Percentiles rank a stretch among this genome's conserved stretches.
Conservation (phyloP, 2,113 vertebrate genomes). For the Pontoporia blainvillei region DNA sequence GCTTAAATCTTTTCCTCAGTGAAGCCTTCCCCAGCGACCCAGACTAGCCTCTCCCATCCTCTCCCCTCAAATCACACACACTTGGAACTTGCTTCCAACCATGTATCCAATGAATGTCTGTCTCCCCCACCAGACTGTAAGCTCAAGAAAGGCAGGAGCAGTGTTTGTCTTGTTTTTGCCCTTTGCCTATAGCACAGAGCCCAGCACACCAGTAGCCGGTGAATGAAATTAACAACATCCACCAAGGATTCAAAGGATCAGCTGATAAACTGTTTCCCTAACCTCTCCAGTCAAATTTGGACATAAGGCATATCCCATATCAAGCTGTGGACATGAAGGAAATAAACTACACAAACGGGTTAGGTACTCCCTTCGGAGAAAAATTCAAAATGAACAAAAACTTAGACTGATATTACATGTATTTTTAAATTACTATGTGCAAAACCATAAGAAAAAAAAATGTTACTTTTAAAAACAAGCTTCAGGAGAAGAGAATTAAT, state of each 20-base stretch:
- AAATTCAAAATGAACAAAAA: not conserved
- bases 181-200: not conserved
- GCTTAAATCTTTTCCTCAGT: not conserved
- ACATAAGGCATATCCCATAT: not conserved
- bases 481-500: not conserved
- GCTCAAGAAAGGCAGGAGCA: not conserved
- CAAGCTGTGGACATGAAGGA: not conserved
- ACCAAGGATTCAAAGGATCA: not conserved
- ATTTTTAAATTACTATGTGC: slow-evolving; percentile 6
- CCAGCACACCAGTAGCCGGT: not conserved
- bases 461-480: slow-evolving; percentile 11
- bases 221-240: not conserved
- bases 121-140: not conserved
- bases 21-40: not conserved
- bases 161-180: not conserved
- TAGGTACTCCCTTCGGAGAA: not conserved
- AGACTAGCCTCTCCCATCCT: not conserved
- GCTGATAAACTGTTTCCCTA: not conserved
- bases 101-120: not conserved
- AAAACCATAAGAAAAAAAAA: slow-evolving; percentile 17
- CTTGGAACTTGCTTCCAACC: not conserved
- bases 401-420: not conserved
- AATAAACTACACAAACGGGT: not conserved
- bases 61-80: not conserved
- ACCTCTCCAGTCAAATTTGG: not conserved